phyloP scores from a whole-genome alignment of 2,888 invertebrate species.

The Epinotia bilunana region DNA sequence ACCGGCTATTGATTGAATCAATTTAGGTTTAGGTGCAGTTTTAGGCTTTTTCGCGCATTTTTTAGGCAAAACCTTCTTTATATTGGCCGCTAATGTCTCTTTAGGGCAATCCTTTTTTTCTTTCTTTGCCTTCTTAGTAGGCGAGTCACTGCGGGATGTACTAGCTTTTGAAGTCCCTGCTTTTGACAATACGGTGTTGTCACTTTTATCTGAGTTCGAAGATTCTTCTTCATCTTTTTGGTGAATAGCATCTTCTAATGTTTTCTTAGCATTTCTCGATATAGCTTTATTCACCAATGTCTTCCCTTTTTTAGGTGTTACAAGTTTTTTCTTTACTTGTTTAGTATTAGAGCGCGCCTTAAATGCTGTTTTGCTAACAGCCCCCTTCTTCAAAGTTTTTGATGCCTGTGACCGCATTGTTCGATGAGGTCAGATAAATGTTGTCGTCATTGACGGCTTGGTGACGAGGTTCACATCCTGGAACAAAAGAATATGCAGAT shows the following conservation, averaged over 20 bases:
- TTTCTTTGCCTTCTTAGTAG: conserved; percentile 70
- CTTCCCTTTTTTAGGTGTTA: conserved; percentile 68
- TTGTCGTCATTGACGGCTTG: conserved; percentile 72
- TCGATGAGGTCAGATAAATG: conserved; percentile 67
- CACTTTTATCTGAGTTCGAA: conserved; percentile 59
- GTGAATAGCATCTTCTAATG: conserved; percentile 61
- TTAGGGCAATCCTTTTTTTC: conserved; percentile 70
- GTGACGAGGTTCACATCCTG: conserved; percentile 73
- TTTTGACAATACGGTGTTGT: conserved; percentile 60
- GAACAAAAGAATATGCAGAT: conserved; percentile 63
- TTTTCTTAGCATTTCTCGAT: conserved; percentile 67
- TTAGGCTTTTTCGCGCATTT: conserved; percentile 42
- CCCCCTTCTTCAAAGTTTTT: conserved; percentile 79
- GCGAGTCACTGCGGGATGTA: conserved; percentile 62
- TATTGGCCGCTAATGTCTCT: conserved; percentile 52
- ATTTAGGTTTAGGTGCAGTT: conserved; percentile 27
- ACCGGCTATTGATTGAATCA: conserved; percentile 8
- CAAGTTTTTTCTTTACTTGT: conserved; percentile 67
- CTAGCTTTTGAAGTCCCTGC: conserved; percentile 61
- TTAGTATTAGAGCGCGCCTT: conserved; percentile 64
- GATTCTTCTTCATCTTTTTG: conserved; percentile 62
- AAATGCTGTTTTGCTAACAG: conserved; percentile 69
- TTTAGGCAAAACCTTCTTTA: conserved; percentile 35
- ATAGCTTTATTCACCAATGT: conserved; percentile 65
- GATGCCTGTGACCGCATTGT: conserved; percentile 82